Base-by-base conservation (phyloP, 2,888 invertebrate species). In the Hypena proboscidalis region DNA sequence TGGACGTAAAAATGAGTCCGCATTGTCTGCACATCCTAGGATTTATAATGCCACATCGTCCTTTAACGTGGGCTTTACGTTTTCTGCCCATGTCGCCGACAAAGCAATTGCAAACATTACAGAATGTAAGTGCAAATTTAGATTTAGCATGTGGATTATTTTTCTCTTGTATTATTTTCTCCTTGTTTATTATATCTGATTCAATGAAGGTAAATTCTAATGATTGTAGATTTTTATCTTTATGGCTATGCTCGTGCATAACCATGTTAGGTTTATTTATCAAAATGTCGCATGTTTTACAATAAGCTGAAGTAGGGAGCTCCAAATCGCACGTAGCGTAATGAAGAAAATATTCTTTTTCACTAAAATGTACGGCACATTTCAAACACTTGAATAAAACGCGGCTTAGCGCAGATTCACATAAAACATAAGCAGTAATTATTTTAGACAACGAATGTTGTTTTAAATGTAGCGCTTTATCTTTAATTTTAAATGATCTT, bases 331-430 rank as follows among this genome's bases (percentile, higher is more conserved):
- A 87, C 17, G 49, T 50, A 31, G 43, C 10, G 53, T 57, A 69
- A 53, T 87, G 86, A 23, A 54, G 29, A 7, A 71, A 47, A 55
- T 75, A 78, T 38, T 56, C 67, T 13, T 67, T 58, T 68, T 83
- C 80, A 38, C 56, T 63, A 42, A 79, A 85, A 65, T 84, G 78
- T 10, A 79, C 67, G 17, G 68, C 50, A 62, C 86, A 86, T 46
- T 74, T 77, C 2, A 70, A 53, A 66, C 86, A 85, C 52, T 74
- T 77, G 42, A 72, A 83, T 42, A 86, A 62, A 36, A 80, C 46
- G 42, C 61, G 58, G 20, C 46, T 44, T 4, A 64, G 38, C 35
- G 60, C 59, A 26, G 52, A 31, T 41, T 72, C 67, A 46, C 41
- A 48, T 23, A 84, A 49, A 37, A 70, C 65, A 32, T 74, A 57